phyloP scores from a whole-genome alignment of 1,140 invertebrate species.

The Eurosta solidaginis region DNA sequence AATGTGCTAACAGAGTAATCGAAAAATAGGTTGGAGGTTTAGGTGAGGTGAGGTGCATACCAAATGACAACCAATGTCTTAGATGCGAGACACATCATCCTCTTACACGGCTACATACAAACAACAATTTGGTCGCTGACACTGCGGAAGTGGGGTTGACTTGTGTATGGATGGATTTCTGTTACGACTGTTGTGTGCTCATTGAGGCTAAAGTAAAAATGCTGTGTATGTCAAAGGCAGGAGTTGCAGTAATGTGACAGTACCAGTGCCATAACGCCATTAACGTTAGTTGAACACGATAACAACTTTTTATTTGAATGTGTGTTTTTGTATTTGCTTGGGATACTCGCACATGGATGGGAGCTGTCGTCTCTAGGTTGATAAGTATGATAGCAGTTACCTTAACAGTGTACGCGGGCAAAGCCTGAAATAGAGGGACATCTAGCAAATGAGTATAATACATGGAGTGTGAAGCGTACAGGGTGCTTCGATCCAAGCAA shows the following conservation, averaged over 20 bases:
- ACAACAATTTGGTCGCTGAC: background rate
- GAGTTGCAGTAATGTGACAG: conserved; percentile 6
- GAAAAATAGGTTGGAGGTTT: background rate
- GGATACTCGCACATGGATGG: no score
- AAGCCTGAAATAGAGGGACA: background rate
- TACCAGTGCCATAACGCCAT: background rate
- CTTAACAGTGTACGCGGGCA: background rate
- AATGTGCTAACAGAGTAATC: background rate
- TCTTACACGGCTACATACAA: background rate
- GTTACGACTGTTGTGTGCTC: background rate
- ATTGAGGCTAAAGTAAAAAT: background rate
- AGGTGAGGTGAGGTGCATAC: background rate
- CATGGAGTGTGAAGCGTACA: background rate
- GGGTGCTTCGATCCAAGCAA: no score
- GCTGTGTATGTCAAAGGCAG: conserved; percentile 4
- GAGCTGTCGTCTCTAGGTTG: conserved; percentile 11
- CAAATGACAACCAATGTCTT: background rate
- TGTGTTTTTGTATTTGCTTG: background rate
- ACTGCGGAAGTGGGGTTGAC: background rate
- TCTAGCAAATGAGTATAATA: background rate
- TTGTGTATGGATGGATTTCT: background rate
- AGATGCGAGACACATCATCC: background rate
- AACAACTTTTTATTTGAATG: background rate
- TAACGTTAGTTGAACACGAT: background rate
- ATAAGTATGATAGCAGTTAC: conserved; percentile 11